phyloP scores from a whole-genome alignment of 2,113 vertebrate genomes.

The Calyptommatus sinebrachiatus region DNA sequence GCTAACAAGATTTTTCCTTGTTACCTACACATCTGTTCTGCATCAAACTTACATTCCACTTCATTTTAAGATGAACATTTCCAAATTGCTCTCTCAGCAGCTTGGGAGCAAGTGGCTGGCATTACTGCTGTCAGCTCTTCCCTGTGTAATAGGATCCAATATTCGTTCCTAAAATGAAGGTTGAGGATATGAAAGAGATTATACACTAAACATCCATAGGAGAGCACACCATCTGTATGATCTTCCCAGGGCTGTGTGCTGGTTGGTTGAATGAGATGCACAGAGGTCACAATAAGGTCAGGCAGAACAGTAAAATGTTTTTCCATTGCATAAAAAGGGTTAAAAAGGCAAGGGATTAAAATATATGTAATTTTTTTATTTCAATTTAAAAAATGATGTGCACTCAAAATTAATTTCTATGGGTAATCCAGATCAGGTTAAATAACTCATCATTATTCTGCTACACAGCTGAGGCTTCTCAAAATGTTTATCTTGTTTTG shows the following conservation, averaged over 20 bases:
- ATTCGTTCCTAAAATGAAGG: constrained; percentile 13
- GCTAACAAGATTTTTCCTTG: constrained; percentile 5
- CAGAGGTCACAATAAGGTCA: not conserved
- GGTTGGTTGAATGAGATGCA: not conserved
- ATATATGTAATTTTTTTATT: constrained; percentile 21
- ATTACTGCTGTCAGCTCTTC: constrained; percentile 24
- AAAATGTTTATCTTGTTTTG: constrained; percentile 89
- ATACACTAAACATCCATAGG: constrained; percentile 27
- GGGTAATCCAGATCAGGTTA: constrained; percentile 82
- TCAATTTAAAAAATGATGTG: constrained; percentile 56
- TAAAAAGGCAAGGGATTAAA: constrained; percentile 59
- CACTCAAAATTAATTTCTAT: constrained; percentile 83
- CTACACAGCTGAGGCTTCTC: constrained; percentile 86
- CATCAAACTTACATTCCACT: not conserved
- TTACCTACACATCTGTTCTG: constrained; percentile 12
- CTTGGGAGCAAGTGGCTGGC: constrained; percentile 1
- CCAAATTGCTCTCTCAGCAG: constrained; percentile 10
- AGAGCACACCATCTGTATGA: not conserved
- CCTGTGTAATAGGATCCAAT: constrained; percentile 15
- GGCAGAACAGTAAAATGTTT: not conserved
- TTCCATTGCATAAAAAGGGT: constrained; percentile 51
- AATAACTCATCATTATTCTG: constrained; percentile 85
- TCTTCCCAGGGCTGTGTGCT: constrained; percentile 17
- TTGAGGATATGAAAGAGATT: constrained; percentile 34
- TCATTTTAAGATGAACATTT: constrained; percentile 31